Evolutionary conservation across 2,888 invertebrate genomes (phyloP).

Genomic region (Synanthedon formicaeformis): DNA sequence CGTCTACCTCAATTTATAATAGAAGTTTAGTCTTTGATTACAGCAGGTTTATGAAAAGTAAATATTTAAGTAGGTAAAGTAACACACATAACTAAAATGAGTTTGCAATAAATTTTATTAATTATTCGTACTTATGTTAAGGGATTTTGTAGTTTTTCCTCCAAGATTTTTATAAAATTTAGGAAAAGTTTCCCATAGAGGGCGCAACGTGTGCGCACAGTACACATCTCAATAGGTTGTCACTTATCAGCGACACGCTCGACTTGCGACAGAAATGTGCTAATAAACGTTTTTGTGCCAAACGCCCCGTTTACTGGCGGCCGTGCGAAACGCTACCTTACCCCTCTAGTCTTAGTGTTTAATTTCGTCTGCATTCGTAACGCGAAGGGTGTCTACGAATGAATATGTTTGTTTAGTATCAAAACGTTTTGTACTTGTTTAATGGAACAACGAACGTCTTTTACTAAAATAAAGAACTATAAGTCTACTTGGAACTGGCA

Average conservation of each 20-base stretch:
- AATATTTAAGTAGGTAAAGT: too few relatives aligned
- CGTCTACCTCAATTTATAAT: too few relatives aligned
- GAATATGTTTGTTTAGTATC: conserved; percentile 24
- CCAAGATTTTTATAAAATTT: too few relatives aligned
- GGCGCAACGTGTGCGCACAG: conserved; percentile 15
- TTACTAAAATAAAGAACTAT: not conserved
- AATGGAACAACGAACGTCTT: conserved; percentile 1
- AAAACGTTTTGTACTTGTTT: conserved; percentile 6
- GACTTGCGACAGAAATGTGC: conserved; percentile 48
- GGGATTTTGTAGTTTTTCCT: too few relatives aligned
- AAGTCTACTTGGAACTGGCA: not conserved
- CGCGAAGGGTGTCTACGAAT: conserved; percentile 12
- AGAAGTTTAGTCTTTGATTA: too few relatives aligned
- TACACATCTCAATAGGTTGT: conserved; percentile 45
- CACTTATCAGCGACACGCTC: conserved; percentile 53
- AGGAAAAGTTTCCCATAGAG: not conserved
- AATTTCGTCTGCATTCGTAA: conserved; percentile 4
- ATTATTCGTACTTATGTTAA: too few relatives aligned
- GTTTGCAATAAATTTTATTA: too few relatives aligned
- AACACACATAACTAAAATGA: too few relatives aligned
- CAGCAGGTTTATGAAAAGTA: too few relatives aligned
- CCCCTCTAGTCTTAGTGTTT: conserved; percentile 1
- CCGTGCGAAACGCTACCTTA: conserved; percentile 12
- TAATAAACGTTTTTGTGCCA: conserved; percentile 57
- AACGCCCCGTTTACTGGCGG: conserved; percentile 22